phyloP scores from a whole-genome alignment of 92 coral and sea anemone genomes.

The Siderastrea radians region DNA sequence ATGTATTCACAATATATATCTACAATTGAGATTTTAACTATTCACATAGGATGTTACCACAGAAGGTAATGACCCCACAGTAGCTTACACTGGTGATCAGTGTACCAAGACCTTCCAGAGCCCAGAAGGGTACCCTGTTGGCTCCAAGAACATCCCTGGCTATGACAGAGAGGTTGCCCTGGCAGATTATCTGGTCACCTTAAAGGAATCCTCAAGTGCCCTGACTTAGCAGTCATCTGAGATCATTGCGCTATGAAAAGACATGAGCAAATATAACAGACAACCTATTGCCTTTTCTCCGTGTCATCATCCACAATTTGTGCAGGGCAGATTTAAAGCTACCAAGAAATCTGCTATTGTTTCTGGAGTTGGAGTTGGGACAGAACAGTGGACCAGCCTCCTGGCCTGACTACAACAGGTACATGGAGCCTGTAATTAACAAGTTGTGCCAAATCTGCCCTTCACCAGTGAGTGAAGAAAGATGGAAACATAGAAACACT shows the following conservation, averaged over 20 bases:
- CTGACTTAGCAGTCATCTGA: constrained; percentile 51
- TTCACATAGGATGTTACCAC: not conserved
- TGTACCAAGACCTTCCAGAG: not conserved
- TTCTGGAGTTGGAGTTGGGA: constrained; percentile 69
- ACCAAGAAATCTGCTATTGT: constrained; percentile 46
- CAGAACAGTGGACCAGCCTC: constrained; percentile 70
- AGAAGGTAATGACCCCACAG: constrained; percentile 11
- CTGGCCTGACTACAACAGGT: constrained; percentile 80
- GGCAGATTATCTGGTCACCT: constrained; percentile 52
- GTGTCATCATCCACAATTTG: constrained; percentile 22
- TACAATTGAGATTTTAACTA: not conserved
- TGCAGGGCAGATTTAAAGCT: constrained; percentile 65
- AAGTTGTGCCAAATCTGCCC: constrained; percentile 63
- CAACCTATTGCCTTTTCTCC: constrained; percentile 55
- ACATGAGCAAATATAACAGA: constrained; percentile 56
- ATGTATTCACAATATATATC: no score
- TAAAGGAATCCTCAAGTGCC: constrained; percentile 49
- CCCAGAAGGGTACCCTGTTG: constrained; percentile 6
- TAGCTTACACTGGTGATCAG: constrained; percentile 26
- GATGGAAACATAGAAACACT: constrained; percentile 12
- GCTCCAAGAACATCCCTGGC: constrained; percentile 63
- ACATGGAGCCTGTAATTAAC: constrained; percentile 67
- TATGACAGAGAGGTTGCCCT: constrained; percentile 54
- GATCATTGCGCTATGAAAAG: constrained; percentile 50
- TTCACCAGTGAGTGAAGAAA: constrained; percentile 1